Conservation (phyloP, 2,888 invertebrate genomes). For the Cataglyphis livida region DNA sequence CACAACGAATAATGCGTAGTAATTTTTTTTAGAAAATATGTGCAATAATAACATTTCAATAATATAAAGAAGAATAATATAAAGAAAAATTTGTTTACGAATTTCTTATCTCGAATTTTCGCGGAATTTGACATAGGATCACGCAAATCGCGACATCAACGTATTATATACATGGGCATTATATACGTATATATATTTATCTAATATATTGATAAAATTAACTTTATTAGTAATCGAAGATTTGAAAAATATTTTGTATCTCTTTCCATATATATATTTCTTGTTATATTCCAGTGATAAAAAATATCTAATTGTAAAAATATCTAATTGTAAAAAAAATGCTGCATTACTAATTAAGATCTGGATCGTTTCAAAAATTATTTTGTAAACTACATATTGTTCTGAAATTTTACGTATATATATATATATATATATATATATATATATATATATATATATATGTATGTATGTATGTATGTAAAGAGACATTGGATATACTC, state of each 20-base stretch:
- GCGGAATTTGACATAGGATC: constrained; percentile 5
- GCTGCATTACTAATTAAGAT: constrained; percentile 16
- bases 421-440: background rate
- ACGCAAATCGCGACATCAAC: background rate
- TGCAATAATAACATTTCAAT: constrained; percentile 14
- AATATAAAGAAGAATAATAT: constrained; percentile 8
- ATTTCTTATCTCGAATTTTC: constrained; percentile 11
- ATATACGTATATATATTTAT: constrained; percentile 12
- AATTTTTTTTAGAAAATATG: background rate
- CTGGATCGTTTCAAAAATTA: background rate
- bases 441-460: background rate
- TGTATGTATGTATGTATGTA: too few species aligned
- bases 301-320: background rate
- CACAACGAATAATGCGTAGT: background rate
- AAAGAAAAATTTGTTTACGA: background rate
- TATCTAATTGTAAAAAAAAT: background rate
- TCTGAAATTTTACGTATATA: background rate
- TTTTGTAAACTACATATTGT: constrained; percentile 20
- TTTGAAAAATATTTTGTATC: constrained; percentile 7
- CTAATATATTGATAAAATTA: constrained; percentile 6
- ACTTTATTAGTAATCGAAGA: constrained; percentile 2
- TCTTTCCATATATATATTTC: background rate
- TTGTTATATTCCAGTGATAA: background rate
- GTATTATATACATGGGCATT: constrained; percentile 16
- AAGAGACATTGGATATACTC: too few species aligned